phyloP scores from a whole-genome alignment of 2,113 vertebrate species.

The Pungitius pungitius region DNA sequence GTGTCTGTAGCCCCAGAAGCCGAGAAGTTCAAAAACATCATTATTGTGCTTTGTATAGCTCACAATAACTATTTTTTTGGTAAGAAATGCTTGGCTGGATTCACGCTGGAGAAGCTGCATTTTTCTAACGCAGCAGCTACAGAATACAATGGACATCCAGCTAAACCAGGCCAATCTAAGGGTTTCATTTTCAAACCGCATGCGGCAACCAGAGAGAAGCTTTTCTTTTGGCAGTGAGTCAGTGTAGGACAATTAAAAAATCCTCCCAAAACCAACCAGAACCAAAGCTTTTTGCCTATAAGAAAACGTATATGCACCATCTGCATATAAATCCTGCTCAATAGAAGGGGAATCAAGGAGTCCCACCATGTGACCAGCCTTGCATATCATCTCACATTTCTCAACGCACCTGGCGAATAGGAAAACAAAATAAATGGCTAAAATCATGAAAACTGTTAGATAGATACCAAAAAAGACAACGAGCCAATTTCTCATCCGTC shows the following conservation, averaged over 20 bases:
- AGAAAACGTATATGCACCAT: background rate
- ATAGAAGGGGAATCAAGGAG: background rate
- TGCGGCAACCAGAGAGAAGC: background rate
- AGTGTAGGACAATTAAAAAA: background rate
- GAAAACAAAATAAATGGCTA: background rate
- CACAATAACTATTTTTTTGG: background rate
- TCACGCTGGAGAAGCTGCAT: background rate
- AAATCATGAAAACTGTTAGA: conserved; percentile 11
- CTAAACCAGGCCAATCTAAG: conserved; percentile 11
- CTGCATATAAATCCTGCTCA: background rate
- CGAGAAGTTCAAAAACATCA: background rate
- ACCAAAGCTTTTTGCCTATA: background rate
- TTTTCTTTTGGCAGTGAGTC: background rate
- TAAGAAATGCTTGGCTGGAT: background rate
- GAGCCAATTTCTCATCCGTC: conserved; percentile 4
- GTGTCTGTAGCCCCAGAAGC: background rate
- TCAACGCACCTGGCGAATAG: background rate
- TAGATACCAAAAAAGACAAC: conserved; percentile 9
- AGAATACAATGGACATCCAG: background rate
- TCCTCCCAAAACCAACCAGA: background rate
- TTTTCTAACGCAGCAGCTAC: background rate
- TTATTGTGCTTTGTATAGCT: background rate
- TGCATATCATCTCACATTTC: background rate
- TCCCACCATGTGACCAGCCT: background rate
- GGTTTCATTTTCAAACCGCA: background rate